Conservation (phyloP, 1,140 invertebrate genomes). For the Phymorhynchus buccinoides region DNA sequence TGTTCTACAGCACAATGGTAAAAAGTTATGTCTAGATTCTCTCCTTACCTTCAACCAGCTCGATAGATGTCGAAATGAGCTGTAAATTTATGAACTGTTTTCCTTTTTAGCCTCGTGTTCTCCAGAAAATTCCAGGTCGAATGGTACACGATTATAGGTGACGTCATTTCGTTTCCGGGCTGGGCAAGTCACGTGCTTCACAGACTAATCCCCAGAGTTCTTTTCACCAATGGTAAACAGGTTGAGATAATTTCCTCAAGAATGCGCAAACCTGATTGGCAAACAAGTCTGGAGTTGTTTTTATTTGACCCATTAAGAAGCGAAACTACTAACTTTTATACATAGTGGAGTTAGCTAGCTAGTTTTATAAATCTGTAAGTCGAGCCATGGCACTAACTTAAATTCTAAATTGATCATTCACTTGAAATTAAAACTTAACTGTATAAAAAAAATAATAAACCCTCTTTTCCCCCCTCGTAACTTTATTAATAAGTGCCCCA, state of each 20-base stretch:
- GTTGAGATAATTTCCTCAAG: not conserved
- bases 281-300: not conserved
- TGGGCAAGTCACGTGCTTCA: not conserved
- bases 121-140: constrained; percentile 25
- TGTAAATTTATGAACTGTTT: not conserved
- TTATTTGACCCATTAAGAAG: not conserved
- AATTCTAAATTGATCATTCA: too few species aligned
- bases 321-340: too few species aligned
- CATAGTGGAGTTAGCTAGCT: not conserved
- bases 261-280: not conserved
- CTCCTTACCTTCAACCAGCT: not conserved
- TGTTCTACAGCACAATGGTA: not conserved
- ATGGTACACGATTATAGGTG: not conserved
- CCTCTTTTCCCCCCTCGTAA: too few species aligned
- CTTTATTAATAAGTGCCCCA: too few species aligned
- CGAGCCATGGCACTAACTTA: too few species aligned
- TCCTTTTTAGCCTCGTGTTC: constrained; percentile 18
- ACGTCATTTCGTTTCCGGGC: not conserved
- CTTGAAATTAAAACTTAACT: too few species aligned
- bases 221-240: not conserved
- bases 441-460: too few species aligned
- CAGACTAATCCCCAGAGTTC: not conserved
- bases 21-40: not conserved
- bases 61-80: not conserved
- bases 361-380: too few species aligned